Evolutionary conservation across 2,888 invertebrate species (phyloP), one percentile per base, ranked within the genome.

Genomic region (Unio pictorum): DNA sequence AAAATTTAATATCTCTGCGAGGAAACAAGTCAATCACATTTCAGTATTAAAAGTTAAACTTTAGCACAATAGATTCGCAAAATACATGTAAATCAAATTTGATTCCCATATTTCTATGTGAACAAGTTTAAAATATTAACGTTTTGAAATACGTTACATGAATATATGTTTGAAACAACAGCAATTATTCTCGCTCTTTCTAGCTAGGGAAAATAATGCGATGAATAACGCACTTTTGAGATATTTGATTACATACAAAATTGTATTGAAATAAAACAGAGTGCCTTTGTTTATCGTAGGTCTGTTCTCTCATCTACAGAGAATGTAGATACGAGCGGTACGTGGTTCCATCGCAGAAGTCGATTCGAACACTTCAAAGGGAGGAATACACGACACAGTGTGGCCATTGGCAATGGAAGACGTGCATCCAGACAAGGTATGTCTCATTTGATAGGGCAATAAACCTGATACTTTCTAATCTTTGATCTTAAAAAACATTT

Each of bases 401-500:
- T 76, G 84, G 83, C 17, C 71, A 71, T 0, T 84, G 86, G 85
- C 71, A 75, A 62, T 82, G 79, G 80, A 80, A 79, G 56, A 80
- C 79, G 5, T 86, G 86, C 64, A 69, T 83, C 4, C 78, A 82
- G 69, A 83, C 85, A 6, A 83, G 84, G 86, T 85, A 70, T 63
- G 61, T 59, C 26, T n/a, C 5, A 45, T 26, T n/a, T 34, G 18
- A 30, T 57, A 57, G 18, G 57, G 28, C 1, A 30, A 30, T 2
- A 54, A n/a, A 8, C 18, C 1, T n/a, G 6, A 54, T 26, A 59
- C n/a, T 20, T 8, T 23, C 61, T n/a, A 18, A 26, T 7, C 23
- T 65, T 57, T 8, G 56, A 20, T 54, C 34, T 28, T 55, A 64
- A 7, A 54, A 64, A 64, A 55, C 11, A 18, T n/a, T 20, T 64